A percentile compares a stretch with the other conserved stretches of the same genome.
Conservation (phyloP, 2,797 vertebrate genomes). For the Enteromius mattozi region DNA sequence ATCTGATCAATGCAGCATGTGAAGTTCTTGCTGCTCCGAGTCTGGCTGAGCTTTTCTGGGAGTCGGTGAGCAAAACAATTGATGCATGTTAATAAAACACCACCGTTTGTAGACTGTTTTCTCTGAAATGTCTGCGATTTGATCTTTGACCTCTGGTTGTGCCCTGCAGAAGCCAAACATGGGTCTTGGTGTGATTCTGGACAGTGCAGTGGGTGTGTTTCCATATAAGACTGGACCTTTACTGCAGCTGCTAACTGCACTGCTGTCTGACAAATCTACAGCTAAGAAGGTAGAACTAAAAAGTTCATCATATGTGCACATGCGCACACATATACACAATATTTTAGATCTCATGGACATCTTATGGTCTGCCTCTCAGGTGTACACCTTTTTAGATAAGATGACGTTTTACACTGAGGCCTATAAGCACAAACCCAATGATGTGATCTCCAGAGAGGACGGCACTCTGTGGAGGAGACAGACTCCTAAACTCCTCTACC, state of each 20-base stretch:
- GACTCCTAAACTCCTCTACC: constrained; percentile 91
- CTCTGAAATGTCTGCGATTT: neutral
- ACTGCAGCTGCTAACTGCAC: constrained; percentile 90
- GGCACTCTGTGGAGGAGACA: constrained; percentile 94
- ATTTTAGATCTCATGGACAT: neutral
- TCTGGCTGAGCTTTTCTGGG: constrained; percentile 96
- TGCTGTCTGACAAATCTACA: constrained; percentile 93
- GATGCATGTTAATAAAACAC: neutral
- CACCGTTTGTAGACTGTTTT: neutral
- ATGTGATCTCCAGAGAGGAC: constrained; percentile 91
- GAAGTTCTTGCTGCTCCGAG: constrained; percentile 92
- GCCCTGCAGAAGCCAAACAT: constrained; percentile 87
- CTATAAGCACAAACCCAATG: constrained; percentile 91
- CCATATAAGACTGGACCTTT: constrained; percentile 91
- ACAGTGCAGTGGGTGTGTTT: constrained; percentile 95
- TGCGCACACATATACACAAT: neutral
- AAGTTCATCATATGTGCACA: neutral
- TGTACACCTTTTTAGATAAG: constrained; percentile 96
- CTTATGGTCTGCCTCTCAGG: constrained; percentile 74
- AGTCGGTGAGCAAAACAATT: constrained; percentile 83
- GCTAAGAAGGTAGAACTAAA: constrained; percentile 87
- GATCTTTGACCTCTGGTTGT: constrained; percentile 5
- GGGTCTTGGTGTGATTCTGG: constrained; percentile 92
- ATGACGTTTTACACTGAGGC: constrained; percentile 96
- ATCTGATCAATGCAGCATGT: constrained; percentile 92